phyloP scores from a whole-genome alignment of 2,113 vertebrate species.

The Sciurus niger region DNA sequence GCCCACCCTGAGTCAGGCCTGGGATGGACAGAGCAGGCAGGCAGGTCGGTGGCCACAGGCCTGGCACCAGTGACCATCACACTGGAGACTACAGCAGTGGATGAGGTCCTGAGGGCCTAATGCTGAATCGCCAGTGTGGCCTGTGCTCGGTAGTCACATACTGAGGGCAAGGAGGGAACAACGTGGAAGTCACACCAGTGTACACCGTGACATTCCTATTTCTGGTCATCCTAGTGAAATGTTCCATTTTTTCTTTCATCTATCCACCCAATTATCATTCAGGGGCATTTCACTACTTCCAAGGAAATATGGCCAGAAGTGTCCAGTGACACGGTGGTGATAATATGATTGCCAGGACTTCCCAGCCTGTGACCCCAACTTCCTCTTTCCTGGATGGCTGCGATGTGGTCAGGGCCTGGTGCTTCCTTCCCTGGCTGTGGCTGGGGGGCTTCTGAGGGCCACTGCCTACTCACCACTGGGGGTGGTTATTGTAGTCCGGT shows the following conservation, averaged over 20 bases:
- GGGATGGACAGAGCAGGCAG: neutral
- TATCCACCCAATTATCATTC: neutral
- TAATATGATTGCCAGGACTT: neutral
- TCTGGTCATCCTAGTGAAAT: neutral
- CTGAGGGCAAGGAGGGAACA: too few relatives aligned
- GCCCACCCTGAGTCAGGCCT: neutral
- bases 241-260: neutral
- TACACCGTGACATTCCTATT: neutral
- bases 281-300: neutral
- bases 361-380: neutral
- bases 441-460: neutral
- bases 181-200: neutral
- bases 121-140: neutral
- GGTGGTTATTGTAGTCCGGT: neutral
- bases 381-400: neutral
- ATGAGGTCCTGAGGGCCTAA: neutral
- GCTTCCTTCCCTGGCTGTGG: neutral
- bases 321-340: too few relatives aligned
- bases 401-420: too few relatives aligned
- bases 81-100: neutral
- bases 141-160: neutral
- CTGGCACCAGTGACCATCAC: neutral
- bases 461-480: constrained; percentile 30
- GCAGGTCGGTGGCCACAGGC: neutral
- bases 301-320: neutral